Base-by-base conservation (phyloP, 2,113 vertebrate genomes). In the Todiramphus chloris region DNA sequence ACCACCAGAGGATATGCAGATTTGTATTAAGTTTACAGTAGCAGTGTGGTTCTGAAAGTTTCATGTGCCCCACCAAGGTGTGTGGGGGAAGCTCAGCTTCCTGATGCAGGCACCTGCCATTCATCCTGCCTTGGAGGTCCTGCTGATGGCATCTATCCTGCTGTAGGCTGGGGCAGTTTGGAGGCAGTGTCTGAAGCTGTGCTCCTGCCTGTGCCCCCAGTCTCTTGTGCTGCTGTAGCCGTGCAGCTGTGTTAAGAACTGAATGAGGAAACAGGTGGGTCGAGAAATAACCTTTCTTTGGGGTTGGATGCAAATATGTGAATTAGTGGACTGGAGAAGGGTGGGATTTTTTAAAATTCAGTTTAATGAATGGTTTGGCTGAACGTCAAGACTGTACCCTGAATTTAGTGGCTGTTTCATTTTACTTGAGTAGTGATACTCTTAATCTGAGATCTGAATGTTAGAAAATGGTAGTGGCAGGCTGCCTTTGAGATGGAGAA, bases 1-100 rank as follows among this genome's bases (percentile, higher is more conserved):
- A 15, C 18, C 16, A 18, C 13, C 19, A 12, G 41, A 51, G 31
- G 31, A n/a, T 20, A 6, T 8, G 21, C 2, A 0, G 11, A 2
- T 46, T 27, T 44, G 17, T 24, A 0, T 31, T 18, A 28, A 24
- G 5, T 23, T n/a, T 8, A 4, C 39, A 11, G 28, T 13, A 46
- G 68, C 12, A 20, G 6, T 5, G 5, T 2, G 30, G 25, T 21
- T 11, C 5, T 21, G 46, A 2, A 30, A n/a, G 37, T 9, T 23
- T 23, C 7, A 3, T 14, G 35, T 27, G 59, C 24, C 28, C 5
- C 1, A 2, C 43, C 39, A 24, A n/a, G 80, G 23, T 6, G 66
- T 8, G 20, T 0, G 73, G 6, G 39, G 73, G 67, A 13, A 19
- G 53, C 3, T 9, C 8, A 0, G 41, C 18, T 73, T 27, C 72